These are phyloP conservation scores for Talpa occidentalis DNA, from an alignment of 2,113 vertebrate species.

Conservation along the genomic window DNA sequence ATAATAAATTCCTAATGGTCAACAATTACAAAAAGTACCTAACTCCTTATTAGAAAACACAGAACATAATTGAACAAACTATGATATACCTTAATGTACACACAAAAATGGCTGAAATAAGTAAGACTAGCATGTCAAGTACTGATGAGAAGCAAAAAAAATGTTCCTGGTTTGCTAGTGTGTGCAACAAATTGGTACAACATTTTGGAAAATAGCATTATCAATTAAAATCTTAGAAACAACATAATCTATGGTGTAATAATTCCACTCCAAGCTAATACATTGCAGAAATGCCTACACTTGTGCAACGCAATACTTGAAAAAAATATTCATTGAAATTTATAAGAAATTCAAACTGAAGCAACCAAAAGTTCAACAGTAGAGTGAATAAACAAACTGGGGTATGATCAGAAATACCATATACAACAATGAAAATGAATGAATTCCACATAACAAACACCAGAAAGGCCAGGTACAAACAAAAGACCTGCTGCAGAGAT, in stretches of 20 bases:
- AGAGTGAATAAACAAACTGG: background rate
- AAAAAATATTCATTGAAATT: background rate
- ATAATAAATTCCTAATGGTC: background rate
- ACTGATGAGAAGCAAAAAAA: background rate
- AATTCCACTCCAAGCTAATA: background rate
- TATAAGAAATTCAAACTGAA: slow-evolving; percentile 5
- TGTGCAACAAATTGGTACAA: background rate
- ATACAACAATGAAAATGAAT: background rate
- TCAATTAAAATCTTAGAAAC: background rate
- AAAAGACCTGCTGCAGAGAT: background rate
- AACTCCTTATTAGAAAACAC: background rate
- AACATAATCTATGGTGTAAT: background rate
- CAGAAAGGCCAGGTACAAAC: background rate
- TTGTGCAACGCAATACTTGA: background rate
- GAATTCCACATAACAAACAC: background rate
- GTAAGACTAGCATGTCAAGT: background rate
- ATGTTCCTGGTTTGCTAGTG: background rate
- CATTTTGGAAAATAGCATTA: background rate
- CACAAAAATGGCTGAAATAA: background rate
- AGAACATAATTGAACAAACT: background rate
- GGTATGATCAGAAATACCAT: background rate
- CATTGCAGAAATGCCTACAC: background rate
- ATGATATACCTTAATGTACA: background rate
- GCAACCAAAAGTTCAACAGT: background rate
- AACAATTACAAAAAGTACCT: background rate